Percentiles rank a stretch among this genome's conserved stretches.
These are phyloP conservation scores for Andrena hattorfiana DNA, from an alignment of 2,888 invertebrate genomes.

Conservation along the genomic window DNA sequence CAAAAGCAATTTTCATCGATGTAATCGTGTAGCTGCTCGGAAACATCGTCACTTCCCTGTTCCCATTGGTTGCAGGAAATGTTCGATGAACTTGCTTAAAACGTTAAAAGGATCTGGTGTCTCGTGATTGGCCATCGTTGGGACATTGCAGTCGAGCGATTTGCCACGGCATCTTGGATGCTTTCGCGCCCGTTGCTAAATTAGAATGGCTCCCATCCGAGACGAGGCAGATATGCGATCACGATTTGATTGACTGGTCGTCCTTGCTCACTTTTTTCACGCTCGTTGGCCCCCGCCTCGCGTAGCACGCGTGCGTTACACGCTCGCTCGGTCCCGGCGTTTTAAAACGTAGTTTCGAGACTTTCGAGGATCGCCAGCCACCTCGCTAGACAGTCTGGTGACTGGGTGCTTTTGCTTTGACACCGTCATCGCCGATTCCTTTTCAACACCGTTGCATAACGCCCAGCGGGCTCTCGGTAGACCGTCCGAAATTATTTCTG, in stretches of 20 bases:
- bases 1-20: neutral
- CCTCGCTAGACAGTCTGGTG: slow-evolving; percentile 23
- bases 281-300: neutral
- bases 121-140: neutral
- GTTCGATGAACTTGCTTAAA: too few species aligned
- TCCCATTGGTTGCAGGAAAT: too few species aligned
- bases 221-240: slow-evolving; percentile 11
- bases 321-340: neutral
- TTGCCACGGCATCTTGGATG: neutral
- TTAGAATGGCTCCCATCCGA: slow-evolving; percentile 5
- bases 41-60: too few species aligned
- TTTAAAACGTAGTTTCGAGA: slow-evolving; percentile 17
- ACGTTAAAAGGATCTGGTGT: too few species aligned
- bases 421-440: neutral
- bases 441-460: slow-evolving; percentile 16
- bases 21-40: too few species aligned
- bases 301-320: neutral
- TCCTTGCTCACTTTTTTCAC: slow-evolving; percentile 31
- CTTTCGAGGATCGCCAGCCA: neutral
- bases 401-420: slow-evolving; percentile 15
- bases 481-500: slow-evolving; percentile 1
- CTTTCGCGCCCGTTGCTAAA: neutral
- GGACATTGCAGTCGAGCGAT: neutral
- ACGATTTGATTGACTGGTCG: slow-evolving; percentile 42
- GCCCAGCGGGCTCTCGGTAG: neutral